Evolutionary conservation across 2,113 vertebrate species (phyloP).

Genomic region (Vanacampus margaritifer): DNA sequence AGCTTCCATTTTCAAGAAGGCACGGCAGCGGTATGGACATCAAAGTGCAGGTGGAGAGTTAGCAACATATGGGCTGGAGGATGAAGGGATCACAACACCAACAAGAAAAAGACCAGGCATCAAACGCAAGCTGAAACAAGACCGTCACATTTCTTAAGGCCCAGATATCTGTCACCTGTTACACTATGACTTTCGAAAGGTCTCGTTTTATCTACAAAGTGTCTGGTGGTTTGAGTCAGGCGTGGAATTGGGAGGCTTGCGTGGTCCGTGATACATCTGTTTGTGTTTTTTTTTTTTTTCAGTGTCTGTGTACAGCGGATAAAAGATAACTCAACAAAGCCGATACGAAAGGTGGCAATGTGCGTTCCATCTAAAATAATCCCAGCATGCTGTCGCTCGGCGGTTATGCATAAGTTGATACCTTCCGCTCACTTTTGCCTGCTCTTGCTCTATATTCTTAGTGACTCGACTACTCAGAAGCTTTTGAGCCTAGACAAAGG

Average conservation of each 20-base stretch:
- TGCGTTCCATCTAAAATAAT: conserved; percentile 27
- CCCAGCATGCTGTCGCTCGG: background rate
- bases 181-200: conserved; percentile 49
- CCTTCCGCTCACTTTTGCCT: conserved; percentile 11
- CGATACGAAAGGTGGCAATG: background rate
- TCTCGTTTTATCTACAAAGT: conserved; percentile 53
- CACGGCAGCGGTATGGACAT: conserved; percentile 27
- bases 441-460: conserved; percentile 9
- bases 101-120: conserved; percentile 48
- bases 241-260: background rate
- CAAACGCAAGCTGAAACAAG: conserved; percentile 45
- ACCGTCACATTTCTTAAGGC: conserved; percentile 12
- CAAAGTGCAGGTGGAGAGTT: conserved; percentile 63
- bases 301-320: conserved; percentile 7
- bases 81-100: conserved; percentile 53
- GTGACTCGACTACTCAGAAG: conserved; percentile 28
- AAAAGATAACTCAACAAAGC: conserved; percentile 9
- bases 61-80: conserved; percentile 53
- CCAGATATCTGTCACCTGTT: conserved; percentile 44
- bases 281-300: background rate
- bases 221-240: conserved; percentile 22
- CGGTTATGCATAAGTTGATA: conserved; percentile 26
- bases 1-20: background rate
- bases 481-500: conserved; percentile 56
- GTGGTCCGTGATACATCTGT: conserved; percentile 1